These are phyloP conservation scores for Cnemophilus loriae DNA, from an alignment of 2,113 vertebrate genomes.

Conservation along the genomic window DNA sequence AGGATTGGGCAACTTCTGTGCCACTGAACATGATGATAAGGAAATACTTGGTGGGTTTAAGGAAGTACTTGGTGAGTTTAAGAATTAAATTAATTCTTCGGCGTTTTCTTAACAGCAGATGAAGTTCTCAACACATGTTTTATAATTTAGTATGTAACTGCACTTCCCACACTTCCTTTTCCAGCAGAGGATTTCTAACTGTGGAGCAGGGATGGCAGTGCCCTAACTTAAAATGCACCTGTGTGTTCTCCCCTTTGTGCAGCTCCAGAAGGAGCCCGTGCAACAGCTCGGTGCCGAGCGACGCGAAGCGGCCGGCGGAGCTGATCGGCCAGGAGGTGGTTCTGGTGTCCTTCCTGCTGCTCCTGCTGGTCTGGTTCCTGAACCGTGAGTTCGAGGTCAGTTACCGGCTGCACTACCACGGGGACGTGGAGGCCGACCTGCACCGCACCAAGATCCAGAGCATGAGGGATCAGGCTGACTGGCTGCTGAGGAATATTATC, in stretches of 20 bases:
- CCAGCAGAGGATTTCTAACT: neutral
- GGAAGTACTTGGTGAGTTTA: neutral
- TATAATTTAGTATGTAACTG: neutral
- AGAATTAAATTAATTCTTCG: neutral
- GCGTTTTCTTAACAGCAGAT: neutral
- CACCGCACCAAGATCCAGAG: slow-evolving; percentile 96
- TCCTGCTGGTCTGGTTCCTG: slow-evolving; percentile 95
- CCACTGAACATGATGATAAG: neutral
- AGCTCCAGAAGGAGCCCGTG: slow-evolving; percentile 55
- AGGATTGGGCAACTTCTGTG: neutral
- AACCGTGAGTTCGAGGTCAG: slow-evolving; percentile 97
- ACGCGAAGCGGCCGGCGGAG: slow-evolving; percentile 47
- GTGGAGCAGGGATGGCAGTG: neutral
- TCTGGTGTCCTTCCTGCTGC: slow-evolving; percentile 87
- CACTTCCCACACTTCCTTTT: neutral
- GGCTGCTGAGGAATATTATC: slow-evolving; percentile 96
- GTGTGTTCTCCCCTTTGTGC: neutral
- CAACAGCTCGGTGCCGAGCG: neutral
- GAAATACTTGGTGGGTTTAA: neutral
- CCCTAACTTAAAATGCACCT: neutral
- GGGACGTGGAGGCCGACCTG: slow-evolving; percentile 92
- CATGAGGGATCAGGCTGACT: slow-evolving; percentile 95
- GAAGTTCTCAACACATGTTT: neutral
- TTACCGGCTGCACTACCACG: slow-evolving; percentile 97
- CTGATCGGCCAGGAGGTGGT: slow-evolving; percentile 81